Conservation (phyloP, 2,797 vertebrate genomes). For the Octomys mimax region DNA sequence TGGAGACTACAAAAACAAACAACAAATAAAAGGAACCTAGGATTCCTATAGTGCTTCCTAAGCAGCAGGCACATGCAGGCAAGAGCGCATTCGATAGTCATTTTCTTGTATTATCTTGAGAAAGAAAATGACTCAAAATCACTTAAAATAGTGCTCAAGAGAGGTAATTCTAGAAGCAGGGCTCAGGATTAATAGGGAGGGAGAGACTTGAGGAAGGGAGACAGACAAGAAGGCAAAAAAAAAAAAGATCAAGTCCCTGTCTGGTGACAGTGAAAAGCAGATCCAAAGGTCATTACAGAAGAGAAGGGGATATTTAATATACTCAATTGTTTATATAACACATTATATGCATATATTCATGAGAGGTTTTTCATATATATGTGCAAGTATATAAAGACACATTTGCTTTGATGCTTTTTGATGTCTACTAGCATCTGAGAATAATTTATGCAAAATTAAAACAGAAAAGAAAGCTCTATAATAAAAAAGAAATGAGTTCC, state of each 20-base stretch:
- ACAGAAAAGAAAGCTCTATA: neutral
- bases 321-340: neutral
- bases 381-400: neutral
- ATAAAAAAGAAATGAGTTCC: neutral
- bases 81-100: neutral
- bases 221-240: neutral
- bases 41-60: neutral
- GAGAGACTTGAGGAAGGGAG: neutral
- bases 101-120: slow-evolving; percentile 8
- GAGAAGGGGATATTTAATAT: neutral
- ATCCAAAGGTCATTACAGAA: neutral
- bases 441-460: neutral
- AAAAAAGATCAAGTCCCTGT: neutral
- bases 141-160: slow-evolving; percentile 1
- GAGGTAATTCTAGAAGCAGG: neutral
- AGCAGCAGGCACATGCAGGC: neutral
- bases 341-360: neutral
- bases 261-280: neutral
- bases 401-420: neutral
- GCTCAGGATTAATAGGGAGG: neutral
- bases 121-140: slow-evolving; percentile 30
- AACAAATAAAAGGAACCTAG: neutral
- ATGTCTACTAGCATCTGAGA: neutral
- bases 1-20: neutral
- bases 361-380: neutral